phyloP scores from a whole-genome alignment of 2,888 invertebrate genomes.

The Alviniconcha strummeri region DNA sequence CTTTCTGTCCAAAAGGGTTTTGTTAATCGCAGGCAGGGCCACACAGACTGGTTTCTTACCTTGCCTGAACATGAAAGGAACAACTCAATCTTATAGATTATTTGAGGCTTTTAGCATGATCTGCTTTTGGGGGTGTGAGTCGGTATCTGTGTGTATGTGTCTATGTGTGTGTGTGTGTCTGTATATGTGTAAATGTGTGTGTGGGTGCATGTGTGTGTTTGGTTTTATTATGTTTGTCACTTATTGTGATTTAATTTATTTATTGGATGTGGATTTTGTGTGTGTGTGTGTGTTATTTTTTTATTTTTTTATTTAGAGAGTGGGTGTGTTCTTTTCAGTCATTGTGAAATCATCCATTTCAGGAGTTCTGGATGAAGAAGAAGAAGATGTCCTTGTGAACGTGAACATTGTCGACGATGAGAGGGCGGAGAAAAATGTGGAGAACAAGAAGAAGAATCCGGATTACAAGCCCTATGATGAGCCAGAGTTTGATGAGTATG shows the following conservation, averaged over 20 bases:
- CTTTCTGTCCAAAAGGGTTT: too few relatives aligned
- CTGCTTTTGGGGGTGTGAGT: too few relatives aligned
- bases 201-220: background rate
- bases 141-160: too few relatives aligned
- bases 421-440: conserved; percentile 80
- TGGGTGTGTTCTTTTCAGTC: background rate
- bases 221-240: background rate
- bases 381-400: conserved; percentile 89
- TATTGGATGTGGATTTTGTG: too few relatives aligned
- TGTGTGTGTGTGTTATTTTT: background rate
- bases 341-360: background rate
- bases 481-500: conserved; percentile 79
- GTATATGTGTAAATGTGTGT: background rate
- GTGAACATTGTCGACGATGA: conserved; percentile 75
- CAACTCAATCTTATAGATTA: too few relatives aligned
- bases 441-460: conserved; percentile 88
- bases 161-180: too few relatives aligned
- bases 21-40: too few relatives aligned
- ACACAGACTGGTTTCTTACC: too few relatives aligned
- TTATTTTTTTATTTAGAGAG: background rate
- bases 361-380: conserved; percentile 85
- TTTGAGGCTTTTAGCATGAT: too few relatives aligned
- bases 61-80: too few relatives aligned
- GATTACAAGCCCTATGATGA: conserved; percentile 86
- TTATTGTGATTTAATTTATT: background rate